Evolutionary conservation across 2,888 invertebrate species (phyloP).

Genomic region (Troilus luridus): DNA sequence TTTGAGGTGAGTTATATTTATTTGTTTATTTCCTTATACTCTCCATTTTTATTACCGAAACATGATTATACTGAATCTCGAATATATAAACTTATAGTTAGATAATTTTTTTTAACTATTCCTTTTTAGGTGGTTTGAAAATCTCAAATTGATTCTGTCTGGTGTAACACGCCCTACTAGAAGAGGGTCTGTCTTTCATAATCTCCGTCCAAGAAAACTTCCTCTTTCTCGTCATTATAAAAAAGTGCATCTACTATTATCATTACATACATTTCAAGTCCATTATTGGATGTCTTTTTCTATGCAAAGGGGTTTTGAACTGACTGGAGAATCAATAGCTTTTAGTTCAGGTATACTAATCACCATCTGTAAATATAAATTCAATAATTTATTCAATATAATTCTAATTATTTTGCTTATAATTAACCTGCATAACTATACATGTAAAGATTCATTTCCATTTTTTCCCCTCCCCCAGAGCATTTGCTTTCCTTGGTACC

Average conservation of each 20-base stretch:
- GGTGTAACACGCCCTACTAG: slow-evolving; percentile 93
- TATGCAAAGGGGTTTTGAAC: slow-evolving; percentile 91
- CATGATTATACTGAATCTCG: background rate
- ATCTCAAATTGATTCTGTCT: slow-evolving; percentile 91
- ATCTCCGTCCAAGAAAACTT: slow-evolving; percentile 86
- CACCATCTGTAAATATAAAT: background rate
- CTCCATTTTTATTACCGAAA: too few species aligned
- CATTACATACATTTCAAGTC: slow-evolving; percentile 83
- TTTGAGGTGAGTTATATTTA: slow-evolving; percentile 72
- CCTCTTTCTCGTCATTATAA: slow-evolving; percentile 94
- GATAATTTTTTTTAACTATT: background rate
- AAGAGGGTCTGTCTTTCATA: slow-evolving; percentile 89
- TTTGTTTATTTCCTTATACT: background rate
- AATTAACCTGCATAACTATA: background rate
- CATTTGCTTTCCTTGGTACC: slow-evolving; percentile 72
- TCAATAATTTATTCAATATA: background rate
- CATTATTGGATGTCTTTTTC: slow-evolving; percentile 99
- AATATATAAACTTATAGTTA: background rate
- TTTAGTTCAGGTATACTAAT: slow-evolving; percentile 77
- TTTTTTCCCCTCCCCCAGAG: slow-evolving; percentile 69
- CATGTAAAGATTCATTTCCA: background rate
- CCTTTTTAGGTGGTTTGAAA: slow-evolving; percentile 87
- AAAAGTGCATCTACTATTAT: slow-evolving; percentile 87
- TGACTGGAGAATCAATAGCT: slow-evolving; percentile 85
- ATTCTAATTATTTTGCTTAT: background rate